Evolutionary conservation across 2,888 invertebrate species (phyloP).

Genomic region (Malacosoma neustria): DNA sequence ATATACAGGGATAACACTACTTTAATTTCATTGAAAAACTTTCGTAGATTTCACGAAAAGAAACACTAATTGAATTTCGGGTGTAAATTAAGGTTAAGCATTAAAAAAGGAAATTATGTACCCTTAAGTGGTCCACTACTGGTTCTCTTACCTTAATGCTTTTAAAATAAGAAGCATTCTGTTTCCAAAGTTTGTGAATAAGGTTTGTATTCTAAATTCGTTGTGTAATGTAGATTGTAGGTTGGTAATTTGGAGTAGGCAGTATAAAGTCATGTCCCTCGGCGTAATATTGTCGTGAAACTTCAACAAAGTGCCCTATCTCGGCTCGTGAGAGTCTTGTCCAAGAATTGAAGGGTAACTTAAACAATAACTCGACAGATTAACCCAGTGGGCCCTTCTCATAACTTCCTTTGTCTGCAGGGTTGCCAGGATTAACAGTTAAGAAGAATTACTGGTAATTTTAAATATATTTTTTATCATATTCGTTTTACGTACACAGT

Average conservation of each 20-base stretch:
- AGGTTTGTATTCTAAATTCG: background rate
- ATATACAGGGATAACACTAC: no score
- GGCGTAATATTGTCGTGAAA: background rate
- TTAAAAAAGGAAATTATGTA: no score
- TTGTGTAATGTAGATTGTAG: background rate
- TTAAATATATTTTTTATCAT: no score
- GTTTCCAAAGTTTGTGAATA: background rate
- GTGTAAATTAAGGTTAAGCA: no score
- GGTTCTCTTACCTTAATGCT: no score
- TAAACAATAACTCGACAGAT: constrained; percentile 31
- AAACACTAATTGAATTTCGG: no score
- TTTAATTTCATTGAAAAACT: no score
- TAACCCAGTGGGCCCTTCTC: constrained; percentile 21
- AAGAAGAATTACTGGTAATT: no score
- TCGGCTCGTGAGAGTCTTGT: background rate
- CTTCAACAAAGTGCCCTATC: background rate
- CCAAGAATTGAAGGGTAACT: background rate
- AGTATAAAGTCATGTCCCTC: background rate
- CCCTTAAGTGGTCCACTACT: no score
- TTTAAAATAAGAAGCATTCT: no score
- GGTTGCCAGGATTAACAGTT: background rate
- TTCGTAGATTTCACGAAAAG: no score
- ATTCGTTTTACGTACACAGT: no score
- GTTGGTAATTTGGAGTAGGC: background rate
- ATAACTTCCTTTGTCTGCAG: background rate